These are phyloP conservation scores for Amorpha juglandis DNA, from an alignment of 2,888 invertebrate genomes.

Conservation along the genomic window DNA sequence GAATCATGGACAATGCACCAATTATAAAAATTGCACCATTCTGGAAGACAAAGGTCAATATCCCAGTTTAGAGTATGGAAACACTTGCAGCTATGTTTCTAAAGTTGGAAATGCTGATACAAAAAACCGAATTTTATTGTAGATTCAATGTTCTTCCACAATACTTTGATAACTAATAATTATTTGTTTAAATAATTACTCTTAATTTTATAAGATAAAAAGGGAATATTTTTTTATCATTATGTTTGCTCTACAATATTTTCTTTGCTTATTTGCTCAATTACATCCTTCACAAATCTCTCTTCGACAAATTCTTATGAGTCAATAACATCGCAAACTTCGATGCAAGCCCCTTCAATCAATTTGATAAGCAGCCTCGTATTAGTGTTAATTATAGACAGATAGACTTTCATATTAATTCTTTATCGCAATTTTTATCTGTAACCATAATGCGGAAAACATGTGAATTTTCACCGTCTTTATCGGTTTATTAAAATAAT, in stretches of 20 bases:
- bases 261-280: background rate
- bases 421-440: slow-evolving; percentile 16
- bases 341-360: background rate
- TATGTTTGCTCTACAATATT: background rate
- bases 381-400: background rate
- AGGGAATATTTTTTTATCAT: too few species aligned
- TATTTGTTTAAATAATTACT: too few species aligned
- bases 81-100: too few species aligned
- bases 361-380: background rate
- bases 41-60: background rate
- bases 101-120: too few species aligned
- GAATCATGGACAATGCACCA: background rate
- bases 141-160: too few species aligned
- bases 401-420: slow-evolving; percentile 1
- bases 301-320: background rate
- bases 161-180: too few species aligned
- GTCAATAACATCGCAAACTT: background rate
- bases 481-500: background rate
- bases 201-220: too few species aligned
- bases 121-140: too few species aligned
- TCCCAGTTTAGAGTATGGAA: background rate
- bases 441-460: background rate
- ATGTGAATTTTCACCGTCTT: background rate
- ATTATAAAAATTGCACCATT: background rate
- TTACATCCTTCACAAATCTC: background rate